Evolutionary conservation across 2,888 invertebrate species (phyloP).

Genomic region (Pachydiplax longipennis): DNA sequence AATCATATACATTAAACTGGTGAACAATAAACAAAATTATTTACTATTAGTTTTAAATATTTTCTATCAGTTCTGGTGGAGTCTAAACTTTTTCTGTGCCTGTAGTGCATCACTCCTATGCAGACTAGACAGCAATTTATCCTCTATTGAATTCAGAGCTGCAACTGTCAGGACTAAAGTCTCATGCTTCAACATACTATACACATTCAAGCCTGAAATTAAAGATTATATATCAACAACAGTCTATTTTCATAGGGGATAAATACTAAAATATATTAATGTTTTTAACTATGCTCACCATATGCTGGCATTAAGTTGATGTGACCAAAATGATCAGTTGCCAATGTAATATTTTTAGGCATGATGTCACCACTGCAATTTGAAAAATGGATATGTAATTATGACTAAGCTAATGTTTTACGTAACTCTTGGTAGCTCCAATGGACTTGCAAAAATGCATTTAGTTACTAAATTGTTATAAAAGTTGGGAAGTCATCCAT

Average conservation of each 20-base stretch:
- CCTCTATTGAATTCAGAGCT: slow-evolving; percentile 86
- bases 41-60: not conserved
- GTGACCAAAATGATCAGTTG: slow-evolving; percentile 78
- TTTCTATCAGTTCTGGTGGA: not conserved
- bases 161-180: slow-evolving; percentile 86
- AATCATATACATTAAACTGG: no score
- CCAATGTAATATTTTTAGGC: slow-evolving; percentile 86
- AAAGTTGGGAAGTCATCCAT: no score
- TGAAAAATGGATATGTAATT: not conserved
- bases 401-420: not conserved
- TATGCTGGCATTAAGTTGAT: slow-evolving; percentile 96
- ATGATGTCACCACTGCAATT: slow-evolving; percentile 80
- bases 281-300: slow-evolving; percentile 61
- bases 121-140: slow-evolving; percentile 74
- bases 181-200: slow-evolving; percentile 96
- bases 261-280: not conserved
- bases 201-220: slow-evolving; percentile 80
- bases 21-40: no score
- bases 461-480: no score
- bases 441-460: no score
- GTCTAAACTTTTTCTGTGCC: slow-evolving; percentile 46
- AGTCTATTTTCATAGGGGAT: not conserved
- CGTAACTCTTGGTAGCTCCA: not conserved
- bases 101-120: slow-evolving; percentile 62
- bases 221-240: slow-evolving; percentile 4